Base-by-base conservation (phyloP, 2,888 invertebrate species). In the Drosophila mimica region DNA sequence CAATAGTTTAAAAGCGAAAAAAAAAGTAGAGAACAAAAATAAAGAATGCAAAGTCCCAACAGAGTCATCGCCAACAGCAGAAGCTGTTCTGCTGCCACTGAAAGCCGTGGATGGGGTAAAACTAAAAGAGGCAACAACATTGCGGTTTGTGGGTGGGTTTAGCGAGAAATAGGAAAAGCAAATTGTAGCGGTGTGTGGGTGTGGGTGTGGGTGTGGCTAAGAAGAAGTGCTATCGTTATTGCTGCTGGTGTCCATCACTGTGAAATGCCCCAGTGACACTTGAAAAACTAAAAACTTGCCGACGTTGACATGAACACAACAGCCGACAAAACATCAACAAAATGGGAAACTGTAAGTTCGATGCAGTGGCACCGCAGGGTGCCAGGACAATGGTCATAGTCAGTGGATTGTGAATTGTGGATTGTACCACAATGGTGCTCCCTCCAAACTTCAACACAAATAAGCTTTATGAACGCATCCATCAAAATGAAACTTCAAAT, bases 221-320 rank as follows among this genome's bases (percentile, higher is more conserved):
- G 28, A n/a, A n/a, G 46, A 61, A 33, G 20, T 33, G 31, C 52
- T 38, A 51, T 48, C 53, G 60, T 74, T 82, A 68, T 59, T 71
- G 66, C 71, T 71, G 68, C 65, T 74, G 74, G 64, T 85, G 84
- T 85, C 89, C 84, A 86, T 85, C 84, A 85, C 81, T 83, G 70
- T 88, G 89, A 90, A 85, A 90, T 85, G 77, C 75, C 74, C 86
- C 83, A 90, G 83, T 83, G 84, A 86, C 81, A 90, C 88, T 90
- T 88, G 86, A 66, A 82, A 84, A 84, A 90, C 89, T 86, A 79
- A 83, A 84, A 90, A 89, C 82, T 82, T 75, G 86, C 70, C 76
- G 72, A 76, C 83, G 81, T 89, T 77, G 74, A 83, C 74, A 70
- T 65, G 82, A 70, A 77, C 78, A 77, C 82, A 77, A 62, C 81